These are phyloP conservation scores for Staurois parvus DNA, from an alignment of 2,797 vertebrate species.

Conservation along the genomic window DNA sequence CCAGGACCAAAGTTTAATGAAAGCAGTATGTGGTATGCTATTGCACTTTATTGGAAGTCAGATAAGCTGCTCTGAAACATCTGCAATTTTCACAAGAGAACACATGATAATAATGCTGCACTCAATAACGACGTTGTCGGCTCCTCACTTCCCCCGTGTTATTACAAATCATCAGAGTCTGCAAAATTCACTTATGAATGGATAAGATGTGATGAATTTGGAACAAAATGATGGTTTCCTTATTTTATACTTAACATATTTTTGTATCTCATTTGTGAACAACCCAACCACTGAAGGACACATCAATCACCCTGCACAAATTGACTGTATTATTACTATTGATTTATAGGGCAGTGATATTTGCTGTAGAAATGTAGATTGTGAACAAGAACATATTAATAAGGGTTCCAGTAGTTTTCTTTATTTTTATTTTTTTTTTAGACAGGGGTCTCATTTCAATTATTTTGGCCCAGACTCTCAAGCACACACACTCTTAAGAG, in stretches of 20 bases:
- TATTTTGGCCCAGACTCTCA: too few species aligned
- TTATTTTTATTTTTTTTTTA: too few species aligned
- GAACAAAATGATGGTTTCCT: not conserved
- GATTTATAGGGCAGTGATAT: too few species aligned
- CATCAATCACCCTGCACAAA: not conserved
- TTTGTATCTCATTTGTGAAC: not conserved
- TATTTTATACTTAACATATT: not conserved
- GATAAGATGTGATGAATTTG: not conserved
- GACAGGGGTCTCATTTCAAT: too few species aligned
- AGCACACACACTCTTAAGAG: too few species aligned
- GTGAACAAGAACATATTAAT: too few species aligned
- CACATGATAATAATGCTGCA: slow-evolving; percentile 12
- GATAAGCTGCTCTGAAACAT: slow-evolving; percentile 20
- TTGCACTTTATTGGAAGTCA: slow-evolving; percentile 17
- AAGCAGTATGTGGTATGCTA: slow-evolving; percentile 54
- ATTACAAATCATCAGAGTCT: not conserved
- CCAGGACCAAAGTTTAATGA: slow-evolving; percentile 36
- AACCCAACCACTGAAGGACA: not conserved
- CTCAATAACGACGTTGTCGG: not conserved
- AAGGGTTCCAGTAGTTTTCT: too few species aligned
- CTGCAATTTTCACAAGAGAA: slow-evolving; percentile 23
- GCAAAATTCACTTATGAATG: not conserved
- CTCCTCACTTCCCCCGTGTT: not conserved
- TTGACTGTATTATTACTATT: too few species aligned
- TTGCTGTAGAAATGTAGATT: too few species aligned